phyloP scores from a whole-genome alignment of 2,797 vertebrate species.

The Rhinella marina region DNA sequence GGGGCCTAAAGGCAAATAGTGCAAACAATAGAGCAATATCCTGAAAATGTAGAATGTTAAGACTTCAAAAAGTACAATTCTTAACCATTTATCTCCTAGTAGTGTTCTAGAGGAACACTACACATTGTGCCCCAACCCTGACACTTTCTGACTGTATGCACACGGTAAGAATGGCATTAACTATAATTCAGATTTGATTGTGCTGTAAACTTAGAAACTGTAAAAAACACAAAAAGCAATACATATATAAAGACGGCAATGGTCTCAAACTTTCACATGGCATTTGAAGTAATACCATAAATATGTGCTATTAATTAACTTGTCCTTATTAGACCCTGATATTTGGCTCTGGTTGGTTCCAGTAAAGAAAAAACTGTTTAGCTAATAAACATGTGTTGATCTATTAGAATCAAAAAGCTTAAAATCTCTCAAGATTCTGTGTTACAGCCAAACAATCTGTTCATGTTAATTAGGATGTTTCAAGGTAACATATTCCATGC shows the following conservation, averaged over 20 bases:
- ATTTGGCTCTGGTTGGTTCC: slow-evolving; percentile 14
- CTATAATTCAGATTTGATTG: too few relatives aligned
- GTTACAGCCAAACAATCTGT: slow-evolving; percentile 15
- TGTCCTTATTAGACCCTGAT: slow-evolving; percentile 35
- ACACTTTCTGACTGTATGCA: too few relatives aligned
- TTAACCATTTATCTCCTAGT: too few relatives aligned
- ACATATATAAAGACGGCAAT: neutral
- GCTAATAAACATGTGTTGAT: slow-evolving; percentile 30
- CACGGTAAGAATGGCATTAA: too few relatives aligned
- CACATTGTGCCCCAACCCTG: too few relatives aligned
- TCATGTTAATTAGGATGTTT: slow-evolving; percentile 6
- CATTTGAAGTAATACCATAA: slow-evolving; percentile 2
- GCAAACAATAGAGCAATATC: too few relatives aligned
- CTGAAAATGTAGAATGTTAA: too few relatives aligned
- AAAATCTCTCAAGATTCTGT: slow-evolving; percentile 14
- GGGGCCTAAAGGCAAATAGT: too few relatives aligned
- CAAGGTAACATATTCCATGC: slow-evolving; percentile 29
- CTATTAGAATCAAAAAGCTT: slow-evolving; percentile 11
- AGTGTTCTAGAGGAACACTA: too few relatives aligned
- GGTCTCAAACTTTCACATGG: neutral
- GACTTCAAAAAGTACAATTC: too few relatives aligned
- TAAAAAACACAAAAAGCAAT: neutral
- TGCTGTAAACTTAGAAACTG: neutral
- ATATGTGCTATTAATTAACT: neutral
- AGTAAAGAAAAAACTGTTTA: neutral